phyloP scores from a whole-genome alignment of 2,888 invertebrate genomes.

The Cecidostiba fungosa region DNA sequence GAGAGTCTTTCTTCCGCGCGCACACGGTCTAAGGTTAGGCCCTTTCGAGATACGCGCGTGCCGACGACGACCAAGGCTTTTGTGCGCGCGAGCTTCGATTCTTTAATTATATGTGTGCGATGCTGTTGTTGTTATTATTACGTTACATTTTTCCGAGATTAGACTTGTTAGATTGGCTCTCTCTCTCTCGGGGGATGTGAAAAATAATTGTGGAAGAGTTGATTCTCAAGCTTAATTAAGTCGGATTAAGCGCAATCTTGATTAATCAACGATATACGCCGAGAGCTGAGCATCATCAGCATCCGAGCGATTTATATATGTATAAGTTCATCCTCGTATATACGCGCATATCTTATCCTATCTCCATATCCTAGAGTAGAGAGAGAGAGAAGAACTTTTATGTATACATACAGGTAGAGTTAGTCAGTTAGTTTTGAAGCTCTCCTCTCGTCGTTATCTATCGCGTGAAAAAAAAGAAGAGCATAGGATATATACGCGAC shows the following conservation, averaged over 20 bases:
- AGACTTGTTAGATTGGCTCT: too few species aligned
- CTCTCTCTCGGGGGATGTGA: background rate
- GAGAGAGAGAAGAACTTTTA: constrained; percentile 21
- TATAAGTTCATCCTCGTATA: constrained; percentile 40
- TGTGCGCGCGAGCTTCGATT: constrained; percentile 12
- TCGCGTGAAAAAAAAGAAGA: background rate
- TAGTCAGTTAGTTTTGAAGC: constrained; percentile 4
- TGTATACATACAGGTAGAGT: background rate
- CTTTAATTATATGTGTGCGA: background rate
- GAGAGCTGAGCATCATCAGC: background rate
- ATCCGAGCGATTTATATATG: constrained; percentile 38
- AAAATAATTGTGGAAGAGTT: constrained; percentile 33
- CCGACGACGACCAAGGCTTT: background rate
- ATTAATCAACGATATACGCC: constrained; percentile 60
- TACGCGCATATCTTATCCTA: constrained; percentile 35
- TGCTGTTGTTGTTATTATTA: background rate
- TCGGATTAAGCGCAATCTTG: constrained; percentile 59
- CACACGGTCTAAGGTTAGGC: constrained; percentile 18
- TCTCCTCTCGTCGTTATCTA: background rate
- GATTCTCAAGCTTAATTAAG: constrained; percentile 59
- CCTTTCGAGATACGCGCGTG: background rate
- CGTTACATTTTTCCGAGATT: constrained; percentile 10
- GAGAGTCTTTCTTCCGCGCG: background rate
- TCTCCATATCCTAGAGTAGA: constrained; percentile 17
- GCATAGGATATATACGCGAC: background rate